A percentile compares a stretch with the other conserved stretches of the same genome.
These are phyloP conservation scores for Sisyra terminalis DNA, from an alignment of 2,888 invertebrate genomes.

Conservation along the genomic window DNA sequence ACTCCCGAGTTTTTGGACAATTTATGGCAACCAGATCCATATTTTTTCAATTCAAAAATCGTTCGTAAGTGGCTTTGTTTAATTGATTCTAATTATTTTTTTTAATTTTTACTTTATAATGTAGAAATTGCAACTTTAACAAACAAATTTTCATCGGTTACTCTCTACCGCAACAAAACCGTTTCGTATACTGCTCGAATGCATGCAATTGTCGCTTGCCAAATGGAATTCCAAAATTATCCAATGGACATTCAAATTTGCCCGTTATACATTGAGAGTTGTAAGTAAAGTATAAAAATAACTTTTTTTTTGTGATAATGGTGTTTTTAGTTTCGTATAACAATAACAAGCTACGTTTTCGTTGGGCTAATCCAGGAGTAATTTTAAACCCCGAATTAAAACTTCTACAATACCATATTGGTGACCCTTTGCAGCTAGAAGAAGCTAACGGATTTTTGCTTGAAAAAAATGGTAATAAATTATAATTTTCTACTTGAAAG, in stretches of 20 bases:
- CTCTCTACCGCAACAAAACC: constrained; percentile 63
- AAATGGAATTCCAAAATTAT: constrained; percentile 75
- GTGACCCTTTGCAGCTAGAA: constrained; percentile 50
- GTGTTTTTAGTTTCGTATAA: constrained; percentile 54
- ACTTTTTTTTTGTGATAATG: not conserved
- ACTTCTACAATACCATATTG: constrained; percentile 62
- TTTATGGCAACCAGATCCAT: constrained; percentile 79
- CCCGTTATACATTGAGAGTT: constrained; percentile 70
- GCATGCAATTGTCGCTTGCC: constrained; percentile 73
- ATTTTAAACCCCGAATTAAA: constrained; percentile 66
- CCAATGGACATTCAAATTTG: constrained; percentile 78
- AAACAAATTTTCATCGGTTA: constrained; percentile 67
- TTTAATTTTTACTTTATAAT: constrained; percentile 10
- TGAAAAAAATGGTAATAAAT: constrained; percentile 49
- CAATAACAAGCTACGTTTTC: constrained; percentile 54
- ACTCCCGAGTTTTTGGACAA: constrained; percentile 69
- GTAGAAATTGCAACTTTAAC: constrained; percentile 67
- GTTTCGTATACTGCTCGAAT: constrained; percentile 64
- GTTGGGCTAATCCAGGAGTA: constrained; percentile 60
- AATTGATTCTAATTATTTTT: not conserved
- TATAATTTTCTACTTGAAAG: not conserved
- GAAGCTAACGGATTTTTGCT: constrained; percentile 57
- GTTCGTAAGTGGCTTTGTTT: constrained; percentile 38
- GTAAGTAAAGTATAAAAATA: constrained; percentile 35
- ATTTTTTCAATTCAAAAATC: constrained; percentile 71